Conservation (phyloP, 2,797 vertebrate genomes). For the Sciaenops ocellatus region DNA sequence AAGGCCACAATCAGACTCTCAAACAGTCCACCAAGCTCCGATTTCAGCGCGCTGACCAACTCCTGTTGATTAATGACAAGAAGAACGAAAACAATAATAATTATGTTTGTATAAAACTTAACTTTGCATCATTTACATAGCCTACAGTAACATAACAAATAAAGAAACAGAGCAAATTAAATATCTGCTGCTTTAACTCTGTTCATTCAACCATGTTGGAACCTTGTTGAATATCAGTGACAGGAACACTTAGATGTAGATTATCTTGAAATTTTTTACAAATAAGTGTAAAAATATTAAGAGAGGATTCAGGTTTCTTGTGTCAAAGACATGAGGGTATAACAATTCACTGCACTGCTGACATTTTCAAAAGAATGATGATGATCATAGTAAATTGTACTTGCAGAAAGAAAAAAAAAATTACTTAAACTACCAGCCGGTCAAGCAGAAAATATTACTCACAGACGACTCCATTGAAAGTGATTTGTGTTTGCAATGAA, state of each 20-base stretch:
- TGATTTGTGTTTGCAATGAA: slow-evolving; percentile 31
- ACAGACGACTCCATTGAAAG: slow-evolving; percentile 11
- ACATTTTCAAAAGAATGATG: not conserved
- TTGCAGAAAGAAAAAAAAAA: not conserved
- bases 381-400: not conserved
- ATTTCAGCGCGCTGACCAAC: slow-evolving; percentile 91
- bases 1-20: slow-evolving; percentile 92
- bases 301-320: not conserved
- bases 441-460: slow-evolving; percentile 19
- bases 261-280: too few relatives aligned
- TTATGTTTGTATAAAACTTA: not conserved
- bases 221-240: not conserved
- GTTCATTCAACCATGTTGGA: not conserved
- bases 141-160: not conserved
- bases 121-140: not conserved
- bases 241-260: too few relatives aligned
- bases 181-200: not conserved
- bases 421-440: not conserved
- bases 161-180: not conserved
- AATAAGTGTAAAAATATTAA: not conserved
- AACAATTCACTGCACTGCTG: not conserved
- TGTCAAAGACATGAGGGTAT: not conserved
- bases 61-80: slow-evolving; percentile 83
- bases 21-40: slow-evolving; percentile 93
- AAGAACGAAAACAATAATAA: slow-evolving; percentile 10